These are phyloP conservation scores for Muraenolepis orangiensis DNA, from an alignment of 2,797 vertebrate genomes.

Conservation along the genomic window DNA sequence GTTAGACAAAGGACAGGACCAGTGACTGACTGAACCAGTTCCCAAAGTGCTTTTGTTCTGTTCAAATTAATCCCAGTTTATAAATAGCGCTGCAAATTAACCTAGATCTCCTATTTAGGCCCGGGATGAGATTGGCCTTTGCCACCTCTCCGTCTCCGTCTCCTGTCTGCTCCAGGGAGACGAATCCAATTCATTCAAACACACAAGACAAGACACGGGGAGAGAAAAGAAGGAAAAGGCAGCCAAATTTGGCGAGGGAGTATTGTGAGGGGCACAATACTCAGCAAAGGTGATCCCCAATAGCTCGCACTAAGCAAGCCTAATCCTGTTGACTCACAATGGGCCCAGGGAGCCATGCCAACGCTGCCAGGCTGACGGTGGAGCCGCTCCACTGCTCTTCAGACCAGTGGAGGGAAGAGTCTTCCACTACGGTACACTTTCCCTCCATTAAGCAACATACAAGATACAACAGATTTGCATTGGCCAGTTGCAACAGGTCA, in stretches of 20 bases:
- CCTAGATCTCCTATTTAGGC: constrained; percentile 57
- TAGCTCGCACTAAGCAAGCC: constrained; percentile 75
- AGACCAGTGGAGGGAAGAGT: too few species aligned
- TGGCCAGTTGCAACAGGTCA: too few species aligned
- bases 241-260: constrained; percentile 69
- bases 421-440: too few species aligned
- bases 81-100: constrained; percentile 63
- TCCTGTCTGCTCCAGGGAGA: constrained; percentile 41
- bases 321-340: constrained; percentile 83
- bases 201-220: constrained; percentile 38
- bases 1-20: constrained; percentile 41
- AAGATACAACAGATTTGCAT: too few species aligned
- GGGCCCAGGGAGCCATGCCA: constrained; percentile 74
- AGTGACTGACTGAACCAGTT: constrained; percentile 48
- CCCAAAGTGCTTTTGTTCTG: constrained; percentile 43
- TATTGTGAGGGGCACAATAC: constrained; percentile 72
- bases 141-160: constrained; percentile 51
- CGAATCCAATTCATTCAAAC: constrained; percentile 50
- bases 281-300: constrained; percentile 73
- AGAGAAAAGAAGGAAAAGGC: constrained; percentile 27
- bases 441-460: too few species aligned
- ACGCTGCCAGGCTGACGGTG: too few species aligned
- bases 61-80: constrained; percentile 54
- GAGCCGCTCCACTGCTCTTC: not conserved
- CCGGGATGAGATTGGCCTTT: constrained; percentile 49